Percentiles rank a stretch among this genome's conserved stretches.
Conservation (phyloP, 2,888 invertebrate genomes). For the Xanthorhoe designata region DNA sequence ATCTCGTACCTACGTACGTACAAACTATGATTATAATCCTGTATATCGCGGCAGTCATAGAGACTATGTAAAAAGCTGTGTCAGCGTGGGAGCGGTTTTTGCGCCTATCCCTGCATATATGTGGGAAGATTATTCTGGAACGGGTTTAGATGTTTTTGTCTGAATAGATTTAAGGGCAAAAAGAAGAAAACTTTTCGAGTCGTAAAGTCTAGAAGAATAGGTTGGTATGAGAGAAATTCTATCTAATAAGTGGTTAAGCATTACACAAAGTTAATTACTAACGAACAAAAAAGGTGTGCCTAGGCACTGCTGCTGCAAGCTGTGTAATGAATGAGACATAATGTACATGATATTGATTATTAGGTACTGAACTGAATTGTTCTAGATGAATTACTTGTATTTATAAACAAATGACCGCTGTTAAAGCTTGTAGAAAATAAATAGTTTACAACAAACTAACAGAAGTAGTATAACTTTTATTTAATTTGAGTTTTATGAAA, state of each 20-base stretch:
- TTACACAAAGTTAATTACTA: not conserved
- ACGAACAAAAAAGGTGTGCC: not conserved
- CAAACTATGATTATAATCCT: too few species aligned
- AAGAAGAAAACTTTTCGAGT: constrained; percentile 2
- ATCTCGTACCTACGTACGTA: too few species aligned
- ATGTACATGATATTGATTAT: too few species aligned
- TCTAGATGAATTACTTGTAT: too few species aligned
- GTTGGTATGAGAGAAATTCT: constrained; percentile 10
- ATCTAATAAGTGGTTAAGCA: not conserved
- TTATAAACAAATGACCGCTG: too few species aligned
- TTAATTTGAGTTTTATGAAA: too few species aligned
- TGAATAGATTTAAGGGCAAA: constrained; percentile 22
- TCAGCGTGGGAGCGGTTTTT: constrained; percentile 45
- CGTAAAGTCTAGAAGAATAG: constrained; percentile 9
- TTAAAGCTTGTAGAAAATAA: too few species aligned
- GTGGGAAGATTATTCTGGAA: constrained; percentile 36
- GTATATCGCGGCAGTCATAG: constrained; percentile 4
- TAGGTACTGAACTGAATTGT: not conserved
- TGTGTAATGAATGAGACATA: too few species aligned
- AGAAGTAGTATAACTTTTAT: too few species aligned
- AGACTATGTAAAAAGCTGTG: constrained; percentile 21
- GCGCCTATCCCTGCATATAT: constrained; percentile 36
- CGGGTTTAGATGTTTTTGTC: constrained; percentile 16
- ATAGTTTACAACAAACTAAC: too few species aligned
- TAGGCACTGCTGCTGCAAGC: too few species aligned